Percentiles rank a stretch among this genome's conserved stretches.
Conservation (phyloP, 53 echinoderm and acorn worm genomes). For the Echinarachnius parma region DNA sequence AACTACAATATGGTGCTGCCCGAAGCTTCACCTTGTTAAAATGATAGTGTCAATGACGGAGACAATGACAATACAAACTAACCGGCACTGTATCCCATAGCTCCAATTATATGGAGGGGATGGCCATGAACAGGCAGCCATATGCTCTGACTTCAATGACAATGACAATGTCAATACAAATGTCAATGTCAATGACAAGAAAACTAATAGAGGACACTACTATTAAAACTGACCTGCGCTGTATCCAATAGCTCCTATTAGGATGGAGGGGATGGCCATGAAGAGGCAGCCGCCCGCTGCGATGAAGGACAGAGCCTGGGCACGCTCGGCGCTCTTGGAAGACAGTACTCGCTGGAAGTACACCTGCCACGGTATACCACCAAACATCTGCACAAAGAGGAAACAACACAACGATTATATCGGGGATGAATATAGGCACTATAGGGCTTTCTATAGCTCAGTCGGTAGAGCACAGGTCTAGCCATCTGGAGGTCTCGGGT, state of each 20-base stretch:
- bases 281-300: constrained; percentile 86
- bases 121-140: not conserved
- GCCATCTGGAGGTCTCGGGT: too few relatives aligned
- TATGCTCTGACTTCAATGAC: too few relatives aligned
- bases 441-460: too few relatives aligned
- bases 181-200: too few relatives aligned
- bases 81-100: not conserved
- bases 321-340: constrained; percentile 77
- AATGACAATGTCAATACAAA: too few relatives aligned
- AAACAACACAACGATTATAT: not conserved
- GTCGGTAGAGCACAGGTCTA: not conserved
- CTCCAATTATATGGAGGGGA: not conserved
- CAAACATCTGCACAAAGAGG: constrained; percentile 68
- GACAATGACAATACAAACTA: not conserved
- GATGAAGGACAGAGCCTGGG: constrained; percentile 81
- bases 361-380: constrained; percentile 99
- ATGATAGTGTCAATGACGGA: too few relatives aligned
- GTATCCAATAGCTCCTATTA: constrained; percentile 88
- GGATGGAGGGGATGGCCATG: constrained; percentile 95
- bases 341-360: constrained; percentile 98
- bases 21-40: too few relatives aligned
- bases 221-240: constrained; percentile 76
- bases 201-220: too few relatives aligned
- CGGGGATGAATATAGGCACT: too few relatives aligned
- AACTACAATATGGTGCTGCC: too few relatives aligned